A percentile compares a stretch with the other conserved stretches of the same genome.
phyloP scores from a whole-genome alignment of 2,888 invertebrate species.

The Bursaphelenchus okinawaensis region DNA sequence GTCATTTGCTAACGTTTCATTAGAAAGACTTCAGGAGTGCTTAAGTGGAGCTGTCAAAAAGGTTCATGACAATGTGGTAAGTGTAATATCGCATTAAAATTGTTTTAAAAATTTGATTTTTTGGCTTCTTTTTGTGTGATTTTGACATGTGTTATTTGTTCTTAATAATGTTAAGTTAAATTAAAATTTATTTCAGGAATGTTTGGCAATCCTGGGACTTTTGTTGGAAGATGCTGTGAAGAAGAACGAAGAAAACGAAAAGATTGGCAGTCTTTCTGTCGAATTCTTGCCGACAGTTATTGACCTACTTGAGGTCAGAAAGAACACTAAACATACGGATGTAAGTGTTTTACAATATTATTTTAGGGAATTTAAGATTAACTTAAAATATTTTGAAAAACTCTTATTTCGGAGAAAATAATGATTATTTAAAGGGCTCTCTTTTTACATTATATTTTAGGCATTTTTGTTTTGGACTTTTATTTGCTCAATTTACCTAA shows the following conservation, averaged over 20 bases:
- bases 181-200: neutral
- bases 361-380: too few relatives aligned
- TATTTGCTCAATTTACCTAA: too few relatives aligned
- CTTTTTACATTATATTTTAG: neutral
- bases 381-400: too few relatives aligned
- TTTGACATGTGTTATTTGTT: too few relatives aligned
- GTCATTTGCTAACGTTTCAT: neutral
- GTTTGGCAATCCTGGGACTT: neutral
- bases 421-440: too few relatives aligned
- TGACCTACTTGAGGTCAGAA: neutral
- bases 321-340: neutral
- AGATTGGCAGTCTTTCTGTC: neutral
- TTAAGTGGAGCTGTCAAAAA: neutral
- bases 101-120: too few relatives aligned
- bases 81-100: too few relatives aligned
- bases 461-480: too few relatives aligned
- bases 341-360: neutral
- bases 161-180: too few relatives aligned
- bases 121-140: too few relatives aligned
- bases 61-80: neutral
- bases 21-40: neutral
- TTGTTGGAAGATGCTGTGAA: slow-evolving; percentile 1
- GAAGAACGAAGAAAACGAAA: slow-evolving; percentile 1
- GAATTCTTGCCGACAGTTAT: neutral
- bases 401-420: too few relatives aligned